Evolutionary conservation across 2,113 vertebrate genomes (phyloP).

Genomic region (Sigmodon hispidus): DNA sequence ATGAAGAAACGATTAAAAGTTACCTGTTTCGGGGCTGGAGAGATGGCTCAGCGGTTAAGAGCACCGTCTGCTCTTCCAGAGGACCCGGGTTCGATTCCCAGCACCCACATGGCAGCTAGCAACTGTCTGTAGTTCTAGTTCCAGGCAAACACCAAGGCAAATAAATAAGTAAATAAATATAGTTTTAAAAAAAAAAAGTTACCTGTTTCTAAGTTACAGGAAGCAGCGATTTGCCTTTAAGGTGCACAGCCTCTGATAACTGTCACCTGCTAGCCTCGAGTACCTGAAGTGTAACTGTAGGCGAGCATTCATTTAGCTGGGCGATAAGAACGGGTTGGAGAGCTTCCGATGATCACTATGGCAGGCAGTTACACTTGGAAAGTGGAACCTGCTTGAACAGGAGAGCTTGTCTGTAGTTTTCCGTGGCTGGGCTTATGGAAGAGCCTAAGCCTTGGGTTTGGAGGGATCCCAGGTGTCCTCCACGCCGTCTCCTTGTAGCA

Average conservation of each 20-base stretch:
- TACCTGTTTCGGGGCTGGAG: not conserved
- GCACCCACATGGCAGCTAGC: no score
- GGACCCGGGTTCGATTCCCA: no score
- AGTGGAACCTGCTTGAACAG: conserved; percentile 53
- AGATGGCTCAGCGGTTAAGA: no score
- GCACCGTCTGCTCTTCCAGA: no score
- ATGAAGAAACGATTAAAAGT: not conserved
- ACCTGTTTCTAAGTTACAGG: not conserved
- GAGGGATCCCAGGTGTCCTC: conserved; percentile 48
- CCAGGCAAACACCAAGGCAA: no score
- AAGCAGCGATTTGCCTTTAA: not conserved
- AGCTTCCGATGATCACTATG: conserved; percentile 27
- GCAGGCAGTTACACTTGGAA: conserved; percentile 45
- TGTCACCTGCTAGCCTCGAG: not conserved
- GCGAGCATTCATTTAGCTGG: not conserved
- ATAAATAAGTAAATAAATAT: no score
- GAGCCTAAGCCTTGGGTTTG: conserved; percentile 17
- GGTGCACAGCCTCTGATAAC: not conserved
- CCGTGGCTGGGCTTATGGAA: conserved; percentile 44
- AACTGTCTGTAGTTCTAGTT: no score
- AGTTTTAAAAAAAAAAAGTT: no score
- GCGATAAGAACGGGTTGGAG: conserved; percentile 18
- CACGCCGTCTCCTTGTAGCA: conserved; percentile 48
- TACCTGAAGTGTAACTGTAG: not conserved
- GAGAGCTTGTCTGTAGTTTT: conserved; percentile 34